Conservation (phyloP, 2,113 vertebrate genomes). For the Arothron firmamentum region DNA sequence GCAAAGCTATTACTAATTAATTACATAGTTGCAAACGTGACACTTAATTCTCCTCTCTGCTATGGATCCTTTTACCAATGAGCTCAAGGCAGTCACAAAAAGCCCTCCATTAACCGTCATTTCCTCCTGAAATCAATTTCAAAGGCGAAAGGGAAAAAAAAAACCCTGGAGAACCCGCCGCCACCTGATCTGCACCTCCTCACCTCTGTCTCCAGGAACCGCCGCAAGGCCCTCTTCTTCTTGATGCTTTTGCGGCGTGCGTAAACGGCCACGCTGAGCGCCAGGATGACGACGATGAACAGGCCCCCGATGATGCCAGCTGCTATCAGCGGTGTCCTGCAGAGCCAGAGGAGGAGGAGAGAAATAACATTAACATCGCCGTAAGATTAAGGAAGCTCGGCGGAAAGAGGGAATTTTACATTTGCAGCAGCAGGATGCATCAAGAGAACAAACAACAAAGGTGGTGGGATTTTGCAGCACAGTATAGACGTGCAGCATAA, state of each 20-base stretch:
- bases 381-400: slow-evolving; percentile 29
- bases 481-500: no score
- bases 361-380: slow-evolving; percentile 9
- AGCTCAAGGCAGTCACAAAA: no score
- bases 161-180: background rate
- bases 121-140: background rate
- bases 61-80: no score
- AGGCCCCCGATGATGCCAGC: slow-evolving; percentile 90
- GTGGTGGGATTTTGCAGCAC: no score
- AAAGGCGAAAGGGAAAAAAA: background rate
- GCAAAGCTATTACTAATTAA: background rate
- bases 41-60: background rate
- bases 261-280: slow-evolving; percentile 87
- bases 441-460: no score
- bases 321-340: slow-evolving; percentile 91
- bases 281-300: slow-evolving; percentile 91
- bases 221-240: slow-evolving; percentile 91
- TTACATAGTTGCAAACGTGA: background rate
- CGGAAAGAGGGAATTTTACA: no score
- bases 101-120: background rate
- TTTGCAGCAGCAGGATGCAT: no score
- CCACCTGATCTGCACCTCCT: slow-evolving; percentile 24
- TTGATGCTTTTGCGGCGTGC: slow-evolving; percentile 93
- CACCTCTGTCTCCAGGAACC: slow-evolving; percentile 97
- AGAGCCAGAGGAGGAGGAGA: slow-evolving; percentile 29